Evolutionary conservation across 2,113 vertebrate genomes (phyloP), one percentile per base, ranked within the genome.

Genomic region (Jacana jacana): DNA sequence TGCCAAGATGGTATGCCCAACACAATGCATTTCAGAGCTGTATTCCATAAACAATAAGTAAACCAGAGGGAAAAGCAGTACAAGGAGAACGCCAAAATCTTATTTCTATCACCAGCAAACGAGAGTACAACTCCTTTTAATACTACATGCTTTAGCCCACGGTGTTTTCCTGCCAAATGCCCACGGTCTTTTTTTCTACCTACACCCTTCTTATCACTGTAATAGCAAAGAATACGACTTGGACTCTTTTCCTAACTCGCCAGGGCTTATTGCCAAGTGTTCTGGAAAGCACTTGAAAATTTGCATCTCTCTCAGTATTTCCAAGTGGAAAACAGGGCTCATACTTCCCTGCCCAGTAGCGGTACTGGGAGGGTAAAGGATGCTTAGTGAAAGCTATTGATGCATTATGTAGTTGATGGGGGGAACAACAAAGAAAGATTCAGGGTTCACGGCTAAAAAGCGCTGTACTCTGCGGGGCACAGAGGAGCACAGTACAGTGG

Each of bases 261-360:
- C 42, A 54, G 51, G 91, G 79, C 71, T 77, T 60, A 68, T n/a
- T 80, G 87, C 66, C 90, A 92, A 89, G 46, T 31, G 63, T 61
- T 93, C 87, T 85, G 63, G 63, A 91, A 96, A 91, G 75, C 63
- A 72, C 23, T 92, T 89, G 6, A 85, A 85, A 85, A 87, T 78
- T 20, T 79, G 58, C 71, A 37, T 64, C 25, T 77, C 81, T 83
- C 68, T 76, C 69, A 35, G 52, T 89, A 81, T 76, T 86, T 78
- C 61, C 63, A 85, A 58, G 49, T 31, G 54, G 69, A 82, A 91
- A 94, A 66, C 14, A 42, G n/a, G 17, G 49, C 77, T 85, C 68
- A 65, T 10, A 40, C 37, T 84, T 76, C 33, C 69, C 48, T 93
- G 46, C 30, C 79, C 90, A 57, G 31, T 3, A 71, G 42, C 1